Conservation (phyloP, 2,113 vertebrate species). For the Crotophaga sulcirostris region DNA sequence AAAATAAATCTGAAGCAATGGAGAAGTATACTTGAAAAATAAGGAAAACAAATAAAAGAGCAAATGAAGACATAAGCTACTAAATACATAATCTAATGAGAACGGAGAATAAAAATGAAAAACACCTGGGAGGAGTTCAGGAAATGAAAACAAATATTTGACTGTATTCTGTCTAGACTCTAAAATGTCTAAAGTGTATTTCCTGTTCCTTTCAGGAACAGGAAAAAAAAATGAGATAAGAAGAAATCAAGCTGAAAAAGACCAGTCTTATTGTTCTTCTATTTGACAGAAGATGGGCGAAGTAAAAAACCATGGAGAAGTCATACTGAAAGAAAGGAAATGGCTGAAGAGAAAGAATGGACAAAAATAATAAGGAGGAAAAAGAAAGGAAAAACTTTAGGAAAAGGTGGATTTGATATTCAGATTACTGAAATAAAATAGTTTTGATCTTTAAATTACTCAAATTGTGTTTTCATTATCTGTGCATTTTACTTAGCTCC, state of each 20-base stretch:
- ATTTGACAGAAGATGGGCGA: background rate
- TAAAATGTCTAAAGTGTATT: background rate
- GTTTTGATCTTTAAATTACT: background rate
- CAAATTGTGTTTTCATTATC: background rate
- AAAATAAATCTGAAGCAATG: background rate
- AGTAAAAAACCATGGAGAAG: background rate
- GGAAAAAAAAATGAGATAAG: background rate
- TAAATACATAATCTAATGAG: background rate
- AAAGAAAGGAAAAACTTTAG: background rate
- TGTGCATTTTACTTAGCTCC: background rate
- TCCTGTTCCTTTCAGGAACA: background rate
- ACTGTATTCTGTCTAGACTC: background rate
- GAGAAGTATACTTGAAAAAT: background rate
- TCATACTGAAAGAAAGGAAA: background rate
- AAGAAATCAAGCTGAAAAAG: background rate
- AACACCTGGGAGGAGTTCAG: background rate
- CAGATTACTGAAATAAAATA: background rate
- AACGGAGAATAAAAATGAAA: background rate
- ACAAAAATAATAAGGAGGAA: background rate
- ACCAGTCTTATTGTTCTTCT: background rate
- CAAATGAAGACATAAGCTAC: background rate
- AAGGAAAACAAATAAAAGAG: background rate
- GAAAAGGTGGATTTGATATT: background rate
- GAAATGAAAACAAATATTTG: background rate
- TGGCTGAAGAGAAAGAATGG: background rate